Percentiles rank a stretch among this genome's conserved stretches.
Conservation (phyloP, 1,140 invertebrate genomes). For the Drosophila melanica region DNA sequence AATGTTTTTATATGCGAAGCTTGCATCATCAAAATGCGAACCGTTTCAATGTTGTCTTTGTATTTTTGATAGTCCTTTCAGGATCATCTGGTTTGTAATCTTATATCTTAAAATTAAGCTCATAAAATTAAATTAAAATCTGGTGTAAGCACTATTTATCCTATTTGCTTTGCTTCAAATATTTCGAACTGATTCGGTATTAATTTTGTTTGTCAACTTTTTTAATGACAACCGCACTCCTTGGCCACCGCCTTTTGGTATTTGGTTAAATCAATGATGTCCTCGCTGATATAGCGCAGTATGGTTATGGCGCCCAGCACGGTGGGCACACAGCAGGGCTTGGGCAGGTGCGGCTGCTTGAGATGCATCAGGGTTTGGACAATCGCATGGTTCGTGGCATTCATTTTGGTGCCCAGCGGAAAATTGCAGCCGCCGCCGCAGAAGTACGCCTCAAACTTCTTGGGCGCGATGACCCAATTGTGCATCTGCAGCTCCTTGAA, state of each 20-base stretch:
- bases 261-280: constrained; percentile 78
- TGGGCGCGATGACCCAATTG: constrained; percentile 80
- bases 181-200: too few species aligned
- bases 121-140: too few species aligned
- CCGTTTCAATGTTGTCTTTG: too few species aligned
- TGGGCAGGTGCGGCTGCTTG: constrained; percentile 76
- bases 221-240: constrained; percentile 76
- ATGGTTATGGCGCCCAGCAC: constrained; percentile 76
- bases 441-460: constrained; percentile 82
- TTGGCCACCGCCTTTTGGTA: constrained; percentile 78
- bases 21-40: too few species aligned
- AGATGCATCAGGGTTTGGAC: constrained; percentile 81
- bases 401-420: constrained; percentile 79
- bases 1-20: too few species aligned
- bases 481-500: constrained; percentile 80
- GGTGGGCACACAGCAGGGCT: constrained; percentile 79
- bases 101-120: too few species aligned
- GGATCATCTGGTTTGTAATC: too few species aligned
- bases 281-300: constrained; percentile 75
- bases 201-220: too few species aligned
- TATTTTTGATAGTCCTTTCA: too few species aligned
- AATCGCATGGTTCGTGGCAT: constrained; percentile 83
- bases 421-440: constrained; percentile 82
- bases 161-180: too few species aligned
- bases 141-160: too few species aligned